These are phyloP conservation scores for Drosophila maculinotata DNA, from an alignment of 2,888 invertebrate species.

Conservation along the genomic window DNA sequence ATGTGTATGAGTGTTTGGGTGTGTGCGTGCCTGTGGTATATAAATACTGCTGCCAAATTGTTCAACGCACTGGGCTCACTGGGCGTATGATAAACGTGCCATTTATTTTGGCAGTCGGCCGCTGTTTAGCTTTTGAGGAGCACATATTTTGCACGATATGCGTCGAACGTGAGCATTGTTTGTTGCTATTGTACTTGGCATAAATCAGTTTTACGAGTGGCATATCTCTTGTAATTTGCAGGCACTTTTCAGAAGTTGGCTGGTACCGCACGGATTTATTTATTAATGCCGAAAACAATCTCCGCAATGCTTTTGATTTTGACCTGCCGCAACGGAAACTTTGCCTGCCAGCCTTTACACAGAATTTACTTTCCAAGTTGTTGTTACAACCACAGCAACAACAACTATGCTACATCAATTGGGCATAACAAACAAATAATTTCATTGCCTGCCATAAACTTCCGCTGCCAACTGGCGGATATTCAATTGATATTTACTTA, in stretches of 20 bases:
- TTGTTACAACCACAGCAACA: constrained; percentile 20
- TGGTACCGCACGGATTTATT: constrained; percentile 28
- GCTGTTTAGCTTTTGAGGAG: constrained; percentile 54
- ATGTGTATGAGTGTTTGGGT: background rate
- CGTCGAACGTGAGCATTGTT: constrained; percentile 47
- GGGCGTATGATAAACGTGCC: constrained; percentile 80
- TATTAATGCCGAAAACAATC: constrained; percentile 14
- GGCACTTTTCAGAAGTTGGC: constrained; percentile 39
- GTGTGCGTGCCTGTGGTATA: constrained; percentile 53
- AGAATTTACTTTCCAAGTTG: constrained; percentile 28
- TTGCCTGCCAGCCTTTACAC: constrained; percentile 21
- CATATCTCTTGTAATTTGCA: constrained; percentile 65
- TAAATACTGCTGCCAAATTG: constrained; percentile 77
- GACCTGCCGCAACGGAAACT: constrained; percentile 73
- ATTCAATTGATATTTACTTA: constrained; percentile 78
- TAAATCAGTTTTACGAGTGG: constrained; percentile 61
- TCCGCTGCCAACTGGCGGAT: constrained; percentile 68
- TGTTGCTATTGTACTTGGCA: constrained; percentile 37
- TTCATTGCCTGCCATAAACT: constrained; percentile 70
- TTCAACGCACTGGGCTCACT: constrained; percentile 70
- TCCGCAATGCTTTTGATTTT: constrained; percentile 41
- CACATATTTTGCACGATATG: constrained; percentile 53
- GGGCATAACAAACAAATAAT: constrained; percentile 55
- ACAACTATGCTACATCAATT: constrained; percentile 27
- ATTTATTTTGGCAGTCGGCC: constrained; percentile 69